Evolutionary conservation across 2,888 invertebrate species (phyloP).

Genomic region (Heteromurus nitidus): DNA sequence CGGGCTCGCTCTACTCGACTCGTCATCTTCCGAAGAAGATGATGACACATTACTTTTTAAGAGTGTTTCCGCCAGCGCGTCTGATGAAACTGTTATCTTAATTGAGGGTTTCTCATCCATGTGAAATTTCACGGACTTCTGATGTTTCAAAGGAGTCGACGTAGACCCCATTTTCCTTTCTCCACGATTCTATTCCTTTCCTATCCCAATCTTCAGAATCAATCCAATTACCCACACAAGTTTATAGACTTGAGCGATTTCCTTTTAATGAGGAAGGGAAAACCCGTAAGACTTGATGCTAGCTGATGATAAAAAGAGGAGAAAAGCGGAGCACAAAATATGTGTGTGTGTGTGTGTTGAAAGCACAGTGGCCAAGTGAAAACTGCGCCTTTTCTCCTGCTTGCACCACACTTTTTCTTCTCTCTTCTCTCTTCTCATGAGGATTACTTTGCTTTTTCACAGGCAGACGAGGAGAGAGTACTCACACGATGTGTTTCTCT

Average conservation of each 20-base stretch:
- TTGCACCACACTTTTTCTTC: conserved; percentile 8
- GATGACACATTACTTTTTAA: conserved; percentile 36
- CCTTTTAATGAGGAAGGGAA: background rate
- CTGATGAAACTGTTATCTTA: conserved; percentile 71
- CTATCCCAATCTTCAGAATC: background rate
- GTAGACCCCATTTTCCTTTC: conserved; percentile 32
- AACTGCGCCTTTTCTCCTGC: conserved; percentile 22
- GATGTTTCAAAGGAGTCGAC: conserved; percentile 23
- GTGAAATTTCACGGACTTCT: conserved; percentile 53
- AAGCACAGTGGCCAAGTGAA: conserved; percentile 29
- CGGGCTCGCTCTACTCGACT: background rate
- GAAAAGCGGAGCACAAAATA: background rate
- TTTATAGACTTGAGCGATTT: background rate
- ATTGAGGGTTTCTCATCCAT: conserved; percentile 59
- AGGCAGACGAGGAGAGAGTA: background rate
- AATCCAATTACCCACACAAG: background rate
- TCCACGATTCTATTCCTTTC: background rate
- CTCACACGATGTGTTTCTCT: background rate
- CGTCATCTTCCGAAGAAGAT: conserved; percentile 23
- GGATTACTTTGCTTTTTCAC: background rate
- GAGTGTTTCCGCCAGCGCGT: conserved; percentile 60
- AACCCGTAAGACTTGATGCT: no score
- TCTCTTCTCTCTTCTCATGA: no score
- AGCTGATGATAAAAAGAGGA: background rate
- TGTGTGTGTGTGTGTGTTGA: background rate